Base-by-base conservation (phyloP, 2,888 invertebrate species). In the Stenotaenia linearis region DNA sequence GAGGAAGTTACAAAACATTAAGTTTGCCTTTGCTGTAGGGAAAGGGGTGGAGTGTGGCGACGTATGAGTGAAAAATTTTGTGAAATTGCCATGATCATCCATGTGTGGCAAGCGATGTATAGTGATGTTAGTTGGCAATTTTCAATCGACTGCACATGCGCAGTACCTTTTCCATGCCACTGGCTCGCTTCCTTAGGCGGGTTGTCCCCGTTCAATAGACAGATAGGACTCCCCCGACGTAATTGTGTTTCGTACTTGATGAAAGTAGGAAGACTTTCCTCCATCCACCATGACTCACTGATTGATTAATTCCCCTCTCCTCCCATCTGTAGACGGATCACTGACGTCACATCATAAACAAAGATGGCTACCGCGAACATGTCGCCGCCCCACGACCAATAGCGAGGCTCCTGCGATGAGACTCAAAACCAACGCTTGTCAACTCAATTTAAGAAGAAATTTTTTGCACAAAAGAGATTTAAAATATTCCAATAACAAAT, bases 211-310 rank as follows among this genome's bases (percentile, higher is more conserved):
- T 69, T 69, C 69, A 69, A 69, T 69, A 69, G 69, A 69, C 69
- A 69, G 69, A 69, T 69, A 69, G 69, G 69, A 69, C 69, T 69
- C 69, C 69, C 69, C 69, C 69, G 69, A 69, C 56, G 78, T 61
- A 78, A 78, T 78, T 78, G 78, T 78, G 61, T 78, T 78, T 78
- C 32, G 61, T 50, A 78, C 56, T 78, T 78, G 78, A 78, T 78
- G 78, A 78, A 78, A 78, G 61, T 56, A 78, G 78, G 78, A 78
- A 78, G 78, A 78, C 78, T 50, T 69, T 69, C 69, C 69, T 69
- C 69, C 69, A 69, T 32, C 56, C 37, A 40, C 30, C 56, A 61
- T 78, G 78, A 78, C 78, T 78, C 78, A 78, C 78, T 30, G 69
- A 78, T 78, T 78, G 78, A 78, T 78, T 35, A 78, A 78, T 78